A percentile compares a stretch with the other conserved stretches of the same genome.
Evolutionary conservation across 2,888 invertebrate genomes (phyloP).

Genomic region (Cryptophagus acutangulus): DNA sequence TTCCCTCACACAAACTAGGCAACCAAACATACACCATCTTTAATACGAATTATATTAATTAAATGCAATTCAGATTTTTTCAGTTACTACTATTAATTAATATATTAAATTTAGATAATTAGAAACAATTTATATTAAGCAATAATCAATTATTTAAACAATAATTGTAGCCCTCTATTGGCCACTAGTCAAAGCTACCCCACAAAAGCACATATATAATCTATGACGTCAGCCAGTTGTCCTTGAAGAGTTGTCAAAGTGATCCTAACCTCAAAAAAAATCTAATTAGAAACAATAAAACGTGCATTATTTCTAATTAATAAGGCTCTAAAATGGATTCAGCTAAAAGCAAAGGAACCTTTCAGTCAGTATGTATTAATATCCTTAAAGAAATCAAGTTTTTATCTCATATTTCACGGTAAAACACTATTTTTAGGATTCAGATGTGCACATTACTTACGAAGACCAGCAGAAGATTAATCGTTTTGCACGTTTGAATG

Average conservation of each 20-base stretch:
- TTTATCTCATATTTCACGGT: not conserved
- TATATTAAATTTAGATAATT: too few species aligned
- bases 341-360: conserved; percentile 54
- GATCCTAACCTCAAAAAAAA: not conserved
- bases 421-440: conserved; percentile 55
- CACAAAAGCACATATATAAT: too few species aligned
- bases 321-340: conserved; percentile 19
- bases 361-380: conserved; percentile 61
- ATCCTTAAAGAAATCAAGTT: conserved; percentile 6
- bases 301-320: not conserved
- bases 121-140: too few species aligned
- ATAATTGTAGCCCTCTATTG: too few species aligned
- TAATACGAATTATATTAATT: too few species aligned
- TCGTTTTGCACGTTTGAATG: conserved; percentile 90
- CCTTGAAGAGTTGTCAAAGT: not conserved
- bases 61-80: too few species aligned
- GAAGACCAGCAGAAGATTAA: conserved; percentile 98
- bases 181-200: too few species aligned
- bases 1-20: too few species aligned
- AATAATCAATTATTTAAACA: too few species aligned
- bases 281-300: not conserved
- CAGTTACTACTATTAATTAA: too few species aligned
- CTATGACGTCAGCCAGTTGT: too few species aligned
- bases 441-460: conserved; percentile 88
- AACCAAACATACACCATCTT: too few species aligned